Conservation (phyloP, 1,140 invertebrate species). For the Zaprionus camerounensis region DNA sequence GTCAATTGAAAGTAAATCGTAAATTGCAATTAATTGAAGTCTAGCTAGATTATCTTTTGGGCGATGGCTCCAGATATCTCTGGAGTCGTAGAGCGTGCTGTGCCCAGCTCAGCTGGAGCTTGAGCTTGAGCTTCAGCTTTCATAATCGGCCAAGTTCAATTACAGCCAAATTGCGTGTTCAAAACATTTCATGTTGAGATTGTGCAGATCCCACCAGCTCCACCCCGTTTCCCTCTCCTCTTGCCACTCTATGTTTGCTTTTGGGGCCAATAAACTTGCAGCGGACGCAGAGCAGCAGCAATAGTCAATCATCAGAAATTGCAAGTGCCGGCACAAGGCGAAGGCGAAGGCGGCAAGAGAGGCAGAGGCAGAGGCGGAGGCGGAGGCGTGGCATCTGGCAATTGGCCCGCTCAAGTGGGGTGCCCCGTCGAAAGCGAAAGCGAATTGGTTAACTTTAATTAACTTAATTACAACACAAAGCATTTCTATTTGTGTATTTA, state of each 20-base stretch:
- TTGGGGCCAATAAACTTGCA: constrained; percentile 65
- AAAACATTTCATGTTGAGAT: constrained; percentile 60
- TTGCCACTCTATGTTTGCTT: neutral
- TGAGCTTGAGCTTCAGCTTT: neutral
- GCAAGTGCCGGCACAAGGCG: constrained; percentile 10
- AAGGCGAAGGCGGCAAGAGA: too few species aligned
- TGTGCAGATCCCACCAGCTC: neutral
- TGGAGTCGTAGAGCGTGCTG: neutral
- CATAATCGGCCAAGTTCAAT: constrained; percentile 27
- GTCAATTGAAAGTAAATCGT: too few species aligned
- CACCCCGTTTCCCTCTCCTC: constrained; percentile 10
- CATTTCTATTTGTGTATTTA: constrained; percentile 13
- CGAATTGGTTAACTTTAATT: constrained; percentile 71
- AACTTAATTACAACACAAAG: constrained; percentile 66
- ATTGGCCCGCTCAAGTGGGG: constrained; percentile 22
- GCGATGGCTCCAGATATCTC: too few species aligned
- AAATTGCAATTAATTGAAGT: neutral
- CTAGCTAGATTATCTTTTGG: neutral
- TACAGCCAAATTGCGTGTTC: constrained; percentile 60
- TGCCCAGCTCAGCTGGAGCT: neutral
- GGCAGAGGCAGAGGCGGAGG: neutral
- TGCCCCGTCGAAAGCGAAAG: constrained; percentile 60
- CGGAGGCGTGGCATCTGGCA: constrained; percentile 24
- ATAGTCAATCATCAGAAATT: constrained; percentile 58
- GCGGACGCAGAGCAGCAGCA: constrained; percentile 28